Evolutionary conservation across 2,888 invertebrate genomes (phyloP).

Genomic region (Drosophila dives): DNA sequence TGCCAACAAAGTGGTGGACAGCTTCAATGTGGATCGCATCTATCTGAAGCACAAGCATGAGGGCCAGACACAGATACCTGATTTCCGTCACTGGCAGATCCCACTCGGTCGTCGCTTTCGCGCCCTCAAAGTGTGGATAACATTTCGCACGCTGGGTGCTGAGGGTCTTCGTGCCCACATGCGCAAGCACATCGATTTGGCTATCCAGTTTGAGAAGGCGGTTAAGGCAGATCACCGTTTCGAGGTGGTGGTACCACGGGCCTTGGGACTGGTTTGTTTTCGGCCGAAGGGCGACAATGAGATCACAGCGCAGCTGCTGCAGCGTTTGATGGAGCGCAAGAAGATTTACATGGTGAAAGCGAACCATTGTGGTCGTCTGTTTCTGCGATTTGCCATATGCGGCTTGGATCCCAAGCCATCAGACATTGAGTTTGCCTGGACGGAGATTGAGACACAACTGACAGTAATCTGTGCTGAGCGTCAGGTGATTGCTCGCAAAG

Average conservation of each 20-base stretch:
- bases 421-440: conserved; percentile 91
- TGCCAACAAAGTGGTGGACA: conserved; percentile 91
- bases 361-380: conserved; percentile 88
- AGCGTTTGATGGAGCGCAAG: conserved; percentile 90
- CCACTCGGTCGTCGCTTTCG: conserved; percentile 94
- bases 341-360: conserved; percentile 93
- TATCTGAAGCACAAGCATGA: conserved; percentile 92
- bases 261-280: conserved; percentile 95
- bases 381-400: conserved; percentile 93
- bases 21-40: conserved; percentile 95
- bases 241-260: conserved; percentile 90
- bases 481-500: conserved; percentile 29
- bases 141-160: conserved; percentile 92
- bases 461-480: conserved; percentile 79
- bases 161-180: conserved; percentile 92
- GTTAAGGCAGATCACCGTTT: conserved; percentile 91
- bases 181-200: conserved; percentile 90
- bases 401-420: conserved; percentile 89
- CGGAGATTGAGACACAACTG: conserved; percentile 88
- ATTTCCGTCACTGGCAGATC: conserved; percentile 92
- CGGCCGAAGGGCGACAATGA: conserved; percentile 91
- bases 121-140: conserved; percentile 97
- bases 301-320: conserved; percentile 89
- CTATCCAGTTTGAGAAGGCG: conserved; percentile 91
- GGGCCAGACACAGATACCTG: conserved; percentile 87